These are phyloP conservation scores for Altica lythri DNA, from an alignment of 2,888 invertebrate species.

Conservation along the genomic window DNA sequence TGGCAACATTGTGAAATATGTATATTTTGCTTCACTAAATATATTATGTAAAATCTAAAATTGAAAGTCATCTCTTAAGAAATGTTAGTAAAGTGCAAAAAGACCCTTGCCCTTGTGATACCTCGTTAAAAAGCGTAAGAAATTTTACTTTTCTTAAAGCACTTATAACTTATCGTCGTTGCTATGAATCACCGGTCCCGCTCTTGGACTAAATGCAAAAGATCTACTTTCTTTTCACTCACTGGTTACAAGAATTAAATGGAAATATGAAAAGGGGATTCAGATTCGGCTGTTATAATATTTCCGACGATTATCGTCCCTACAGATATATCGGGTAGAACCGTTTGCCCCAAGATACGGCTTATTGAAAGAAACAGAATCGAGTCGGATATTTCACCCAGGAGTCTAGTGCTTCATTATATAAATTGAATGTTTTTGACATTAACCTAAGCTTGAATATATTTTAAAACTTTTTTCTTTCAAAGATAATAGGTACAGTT, in stretches of 20 bases:
- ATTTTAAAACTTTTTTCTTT: not conserved
- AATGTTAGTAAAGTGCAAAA: conserved; percentile 48
- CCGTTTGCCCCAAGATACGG: conserved; percentile 19
- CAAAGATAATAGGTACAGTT: too few relatives aligned
- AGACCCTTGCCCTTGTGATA: conserved; percentile 37
- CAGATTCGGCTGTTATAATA: conserved; percentile 31
- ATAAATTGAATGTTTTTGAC: not conserved
- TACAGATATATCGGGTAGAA: conserved; percentile 17
- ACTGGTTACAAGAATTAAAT: conserved; percentile 33
- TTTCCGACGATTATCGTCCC: conserved; percentile 26
- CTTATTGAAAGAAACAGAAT: conserved; percentile 18
- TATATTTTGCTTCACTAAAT: conserved; percentile 53
- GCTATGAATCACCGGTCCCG: conserved; percentile 46
- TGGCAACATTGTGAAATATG: too few relatives aligned
- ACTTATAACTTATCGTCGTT: conserved; percentile 44
- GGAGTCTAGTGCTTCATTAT: conserved; percentile 1
- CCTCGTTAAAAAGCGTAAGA: conserved; percentile 48
- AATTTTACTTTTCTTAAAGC: conserved; percentile 44
- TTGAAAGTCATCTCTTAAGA: conserved; percentile 55
- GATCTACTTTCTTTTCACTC: conserved; percentile 33
- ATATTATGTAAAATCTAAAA: conserved; percentile 56
- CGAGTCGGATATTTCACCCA: conserved; percentile 9
- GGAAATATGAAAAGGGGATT: conserved; percentile 31
- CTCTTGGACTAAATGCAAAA: conserved; percentile 34
- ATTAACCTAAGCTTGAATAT: not conserved